Evolutionary conservation across 2,888 invertebrate species (phyloP).

Genomic region (Andricus curvator): DNA sequence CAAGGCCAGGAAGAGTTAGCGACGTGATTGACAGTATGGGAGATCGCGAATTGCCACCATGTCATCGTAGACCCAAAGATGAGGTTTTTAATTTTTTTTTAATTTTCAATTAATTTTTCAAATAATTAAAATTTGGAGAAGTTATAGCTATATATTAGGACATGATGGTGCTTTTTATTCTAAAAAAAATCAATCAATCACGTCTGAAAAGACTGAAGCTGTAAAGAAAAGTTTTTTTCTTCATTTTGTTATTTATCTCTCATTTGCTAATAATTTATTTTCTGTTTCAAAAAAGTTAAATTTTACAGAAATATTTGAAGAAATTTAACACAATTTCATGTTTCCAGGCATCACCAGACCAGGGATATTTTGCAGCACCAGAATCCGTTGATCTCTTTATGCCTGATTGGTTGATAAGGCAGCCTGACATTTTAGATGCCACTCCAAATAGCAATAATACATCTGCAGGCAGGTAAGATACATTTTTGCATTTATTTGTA

Average conservation of each 20-base stretch:
- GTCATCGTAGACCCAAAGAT: conserved; percentile 37
- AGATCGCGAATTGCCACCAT: conserved; percentile 46
- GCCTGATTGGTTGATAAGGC: conserved; percentile 55
- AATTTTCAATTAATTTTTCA: too few species aligned
- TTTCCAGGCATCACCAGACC: conserved; percentile 64
- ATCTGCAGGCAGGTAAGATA: conserved; percentile 32
- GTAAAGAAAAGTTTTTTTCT: too few species aligned
- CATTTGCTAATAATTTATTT: too few species aligned
- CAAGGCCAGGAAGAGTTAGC: conserved; percentile 57
- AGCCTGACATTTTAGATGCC: conserved; percentile 49
- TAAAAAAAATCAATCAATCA: too few species aligned
- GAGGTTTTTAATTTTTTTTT: not conserved
- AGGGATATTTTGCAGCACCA: conserved; percentile 59
- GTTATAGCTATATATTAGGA: too few species aligned
- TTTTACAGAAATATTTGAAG: too few species aligned
- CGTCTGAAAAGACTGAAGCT: too few species aligned
- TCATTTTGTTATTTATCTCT: too few species aligned
- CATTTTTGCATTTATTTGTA: not conserved
- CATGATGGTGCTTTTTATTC: too few species aligned
- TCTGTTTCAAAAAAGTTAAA: too few species aligned
- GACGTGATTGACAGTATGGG: conserved; percentile 68
- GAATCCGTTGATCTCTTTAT: conserved; percentile 48
- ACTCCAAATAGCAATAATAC: conserved; percentile 20
- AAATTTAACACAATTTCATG: not conserved
- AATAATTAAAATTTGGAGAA: too few species aligned